Percentiles rank a stretch among this genome's conserved stretches.
These are phyloP conservation scores for Octodon degus DNA, from an alignment of 2,113 vertebrate species.

Conservation along the genomic window DNA sequence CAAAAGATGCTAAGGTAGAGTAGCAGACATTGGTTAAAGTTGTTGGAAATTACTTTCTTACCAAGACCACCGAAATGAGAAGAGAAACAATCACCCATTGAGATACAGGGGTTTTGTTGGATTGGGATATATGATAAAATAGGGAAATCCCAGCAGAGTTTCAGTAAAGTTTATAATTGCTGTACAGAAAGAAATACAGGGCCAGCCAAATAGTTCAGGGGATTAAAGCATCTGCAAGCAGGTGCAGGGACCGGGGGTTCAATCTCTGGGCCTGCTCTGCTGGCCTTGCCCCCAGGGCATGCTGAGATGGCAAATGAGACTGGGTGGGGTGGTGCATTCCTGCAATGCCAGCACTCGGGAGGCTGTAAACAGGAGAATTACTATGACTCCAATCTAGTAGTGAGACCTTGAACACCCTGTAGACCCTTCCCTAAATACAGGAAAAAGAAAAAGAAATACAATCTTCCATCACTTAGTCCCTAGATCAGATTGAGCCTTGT, in stretches of 20 bases:
- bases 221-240: no score
- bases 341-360: no score
- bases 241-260: no score
- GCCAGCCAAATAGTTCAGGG: no score
- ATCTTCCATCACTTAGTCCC: not conserved
- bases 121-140: not conserved
- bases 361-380: no score
- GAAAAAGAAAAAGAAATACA: conserved; percentile 15
- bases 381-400: no score
- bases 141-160: not conserved
- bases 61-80: not conserved
- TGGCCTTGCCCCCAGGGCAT: no score
- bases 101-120: not conserved
- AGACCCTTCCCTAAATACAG: no score
- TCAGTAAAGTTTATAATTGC: not conserved
- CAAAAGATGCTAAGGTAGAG: not conserved
- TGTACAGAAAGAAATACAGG: conserved; percentile 5
- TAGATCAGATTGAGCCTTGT: not conserved
- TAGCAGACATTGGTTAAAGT: not conserved
- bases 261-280: no score
- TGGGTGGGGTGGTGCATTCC: no score
- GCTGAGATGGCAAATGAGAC: no score
- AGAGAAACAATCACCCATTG: not conserved
- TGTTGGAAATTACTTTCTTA: conserved; percentile 25
- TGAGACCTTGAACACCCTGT: no score